These are phyloP conservation scores for Xanthorhoe designata DNA, from an alignment of 2,888 invertebrate genomes.

Conservation along the genomic window DNA sequence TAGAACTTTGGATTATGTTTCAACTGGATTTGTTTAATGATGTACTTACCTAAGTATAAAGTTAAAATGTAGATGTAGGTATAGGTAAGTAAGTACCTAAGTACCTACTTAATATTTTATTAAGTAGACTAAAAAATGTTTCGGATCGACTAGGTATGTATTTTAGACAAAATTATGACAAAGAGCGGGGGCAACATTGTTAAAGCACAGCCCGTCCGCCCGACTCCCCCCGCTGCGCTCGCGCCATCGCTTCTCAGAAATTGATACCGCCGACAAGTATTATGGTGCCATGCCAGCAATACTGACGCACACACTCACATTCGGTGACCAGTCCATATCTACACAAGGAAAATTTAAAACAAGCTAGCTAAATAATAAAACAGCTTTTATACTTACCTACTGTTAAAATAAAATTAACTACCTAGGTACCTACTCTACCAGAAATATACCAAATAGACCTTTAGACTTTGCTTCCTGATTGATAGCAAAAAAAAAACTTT, in stretches of 20 bases:
- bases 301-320: slow-evolving; percentile 56
- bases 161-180: not conserved
- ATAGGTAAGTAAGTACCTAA: no score
- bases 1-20: no score
- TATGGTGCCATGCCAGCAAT: slow-evolving; percentile 52
- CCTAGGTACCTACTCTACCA: no score
- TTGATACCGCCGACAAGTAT: slow-evolving; percentile 63
- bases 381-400: not conserved
- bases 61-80: no score
- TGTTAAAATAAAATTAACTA: no score
- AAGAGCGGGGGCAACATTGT: slow-evolving; percentile 5
- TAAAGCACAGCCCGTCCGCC: slow-evolving; percentile 38
- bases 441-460: no score
- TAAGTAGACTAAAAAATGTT: no score
- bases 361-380: slow-evolving; percentile 16
- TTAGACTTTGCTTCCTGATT: no score
- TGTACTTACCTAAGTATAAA: no score
- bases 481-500: no score
- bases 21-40: no score
- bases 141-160: not conserved
- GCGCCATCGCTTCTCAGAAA: slow-evolving; percentile 76
- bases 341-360: slow-evolving; percentile 42
- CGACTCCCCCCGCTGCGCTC: slow-evolving; percentile 59
- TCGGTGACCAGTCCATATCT: slow-evolving; percentile 52
- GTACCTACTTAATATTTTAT: no score